A percentile compares a stretch with the other conserved stretches of the same genome.
These are phyloP conservation scores for Stylophora pistillata DNA, from an alignment of 64 coral and sea anemone genomes.

Conservation along the genomic window DNA sequence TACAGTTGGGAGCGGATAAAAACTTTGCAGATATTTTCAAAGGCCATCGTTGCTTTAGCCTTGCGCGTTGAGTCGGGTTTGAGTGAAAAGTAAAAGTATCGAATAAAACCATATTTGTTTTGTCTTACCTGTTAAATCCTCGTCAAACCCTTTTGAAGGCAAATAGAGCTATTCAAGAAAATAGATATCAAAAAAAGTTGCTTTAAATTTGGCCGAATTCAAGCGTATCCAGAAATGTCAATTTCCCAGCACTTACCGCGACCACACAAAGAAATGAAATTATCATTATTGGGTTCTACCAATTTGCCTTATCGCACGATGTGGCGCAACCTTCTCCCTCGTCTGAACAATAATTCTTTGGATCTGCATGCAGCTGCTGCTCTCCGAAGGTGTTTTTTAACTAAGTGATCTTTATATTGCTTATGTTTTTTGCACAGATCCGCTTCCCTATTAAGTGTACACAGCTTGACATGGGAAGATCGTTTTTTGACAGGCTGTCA, in stretches of 20 bases:
- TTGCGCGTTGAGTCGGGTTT: too few species aligned
- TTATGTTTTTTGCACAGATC: not conserved
- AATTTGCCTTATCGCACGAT: not conserved
- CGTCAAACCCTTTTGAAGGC: not conserved
- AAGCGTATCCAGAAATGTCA: not conserved
- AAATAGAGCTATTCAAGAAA: not conserved
- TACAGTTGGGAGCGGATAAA: too few species aligned
- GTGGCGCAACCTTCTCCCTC: not conserved
- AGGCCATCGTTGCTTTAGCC: too few species aligned
- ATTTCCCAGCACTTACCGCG: not conserved
- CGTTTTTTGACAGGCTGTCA: not conserved
- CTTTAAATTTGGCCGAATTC: not conserved
- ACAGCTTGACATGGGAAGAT: constrained; percentile 1
- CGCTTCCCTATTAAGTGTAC: not conserved
- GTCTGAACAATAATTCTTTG: not conserved
- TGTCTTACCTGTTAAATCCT: not conserved
- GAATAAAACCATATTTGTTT: not conserved
- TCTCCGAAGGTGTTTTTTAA: not conserved
- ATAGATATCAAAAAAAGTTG: not conserved
- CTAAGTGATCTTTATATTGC: not conserved
- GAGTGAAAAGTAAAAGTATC: not conserved
- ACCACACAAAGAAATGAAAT: not conserved
- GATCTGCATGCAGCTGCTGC: not conserved
- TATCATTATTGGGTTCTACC: not conserved
- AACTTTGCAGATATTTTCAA: too few species aligned